A percentile compares a stretch with the other conserved stretches of the same genome.
Conservation (phyloP, 2,888 invertebrate genomes). For the Girardia tigrina region DNA sequence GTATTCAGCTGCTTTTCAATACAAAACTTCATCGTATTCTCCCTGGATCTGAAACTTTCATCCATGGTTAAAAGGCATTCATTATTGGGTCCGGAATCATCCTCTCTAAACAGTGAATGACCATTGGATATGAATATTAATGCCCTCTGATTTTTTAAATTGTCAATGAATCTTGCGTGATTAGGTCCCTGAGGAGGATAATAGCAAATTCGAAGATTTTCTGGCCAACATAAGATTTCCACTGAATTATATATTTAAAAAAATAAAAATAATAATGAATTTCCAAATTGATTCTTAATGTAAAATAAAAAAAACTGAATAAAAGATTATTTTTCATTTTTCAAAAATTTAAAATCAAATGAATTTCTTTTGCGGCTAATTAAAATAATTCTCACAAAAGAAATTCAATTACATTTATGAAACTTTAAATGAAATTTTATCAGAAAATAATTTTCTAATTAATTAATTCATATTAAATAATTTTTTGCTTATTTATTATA, state of each 20-base stretch:
- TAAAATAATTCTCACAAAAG: no score
- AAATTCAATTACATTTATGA: no score
- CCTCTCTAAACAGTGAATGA: neutral
- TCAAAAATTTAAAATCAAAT: no score
- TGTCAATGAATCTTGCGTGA: conserved; percentile 4
- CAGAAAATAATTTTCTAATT: no score
- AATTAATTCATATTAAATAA: no score
- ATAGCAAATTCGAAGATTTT: conserved; percentile 10
- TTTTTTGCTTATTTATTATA: no score
- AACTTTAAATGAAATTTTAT: no score
- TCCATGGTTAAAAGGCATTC: conserved; percentile 23
- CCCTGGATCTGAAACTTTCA: neutral
- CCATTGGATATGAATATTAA: conserved; percentile 12
- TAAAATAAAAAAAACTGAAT: no score
- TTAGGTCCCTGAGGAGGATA: neutral
- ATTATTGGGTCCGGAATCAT: conserved; percentile 6
- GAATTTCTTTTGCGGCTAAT: no score
- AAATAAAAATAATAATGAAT: no score
- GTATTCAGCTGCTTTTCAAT: conserved; percentile 18
- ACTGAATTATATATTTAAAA: neutral
- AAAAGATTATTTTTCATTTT: no score
- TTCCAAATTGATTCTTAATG: no score
- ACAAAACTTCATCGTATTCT: neutral
- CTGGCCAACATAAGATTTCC: neutral
- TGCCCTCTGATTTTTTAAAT: conserved; percentile 10